phyloP scores from a whole-genome alignment of 2,797 vertebrate genomes.

The Tenualosa ilisha region DNA sequence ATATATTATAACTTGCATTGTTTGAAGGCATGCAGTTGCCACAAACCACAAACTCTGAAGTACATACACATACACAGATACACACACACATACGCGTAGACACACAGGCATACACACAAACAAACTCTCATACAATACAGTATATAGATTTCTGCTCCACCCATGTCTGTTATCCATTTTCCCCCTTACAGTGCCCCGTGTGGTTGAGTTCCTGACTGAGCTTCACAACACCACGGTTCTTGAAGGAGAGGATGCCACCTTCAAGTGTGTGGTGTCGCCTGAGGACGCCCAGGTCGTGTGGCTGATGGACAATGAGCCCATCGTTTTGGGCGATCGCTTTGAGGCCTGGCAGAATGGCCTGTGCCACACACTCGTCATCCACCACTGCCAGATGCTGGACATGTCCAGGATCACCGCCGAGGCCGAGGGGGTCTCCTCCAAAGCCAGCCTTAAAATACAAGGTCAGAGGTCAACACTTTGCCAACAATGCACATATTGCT shows the following conservation, averaged over 20 bases:
- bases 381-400: slow-evolving; percentile 77
- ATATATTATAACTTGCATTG: too few relatives aligned
- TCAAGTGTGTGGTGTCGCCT: slow-evolving; percentile 87
- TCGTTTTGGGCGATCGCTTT: slow-evolving; percentile 68
- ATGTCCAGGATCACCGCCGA: slow-evolving; percentile 79
- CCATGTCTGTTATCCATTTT: too few relatives aligned
- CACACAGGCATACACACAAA: not conserved
- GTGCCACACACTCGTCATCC: slow-evolving; percentile 81
- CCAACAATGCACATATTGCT: too few relatives aligned
- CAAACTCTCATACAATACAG: not conserved
- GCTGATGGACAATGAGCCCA: slow-evolving; percentile 77
- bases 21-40: too few relatives aligned
- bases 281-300: slow-evolving; percentile 77
- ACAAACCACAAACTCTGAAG: too few relatives aligned
- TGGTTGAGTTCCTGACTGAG: slow-evolving; percentile 87
- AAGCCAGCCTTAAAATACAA: slow-evolving; percentile 77
- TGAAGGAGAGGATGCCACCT: slow-evolving; percentile 74
- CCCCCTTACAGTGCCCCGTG: slow-evolving; percentile 75
- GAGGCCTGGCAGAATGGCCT: slow-evolving; percentile 74
- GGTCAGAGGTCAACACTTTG: not conserved
- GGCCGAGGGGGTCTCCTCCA: slow-evolving; percentile 78
- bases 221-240: slow-evolving; percentile 86
- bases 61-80: not conserved
- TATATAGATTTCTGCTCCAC: too few relatives aligned
- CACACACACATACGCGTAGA: not conserved